Conservation (phyloP, 2,888 invertebrate genomes). For the Caenorhabditis sp. region DNA sequence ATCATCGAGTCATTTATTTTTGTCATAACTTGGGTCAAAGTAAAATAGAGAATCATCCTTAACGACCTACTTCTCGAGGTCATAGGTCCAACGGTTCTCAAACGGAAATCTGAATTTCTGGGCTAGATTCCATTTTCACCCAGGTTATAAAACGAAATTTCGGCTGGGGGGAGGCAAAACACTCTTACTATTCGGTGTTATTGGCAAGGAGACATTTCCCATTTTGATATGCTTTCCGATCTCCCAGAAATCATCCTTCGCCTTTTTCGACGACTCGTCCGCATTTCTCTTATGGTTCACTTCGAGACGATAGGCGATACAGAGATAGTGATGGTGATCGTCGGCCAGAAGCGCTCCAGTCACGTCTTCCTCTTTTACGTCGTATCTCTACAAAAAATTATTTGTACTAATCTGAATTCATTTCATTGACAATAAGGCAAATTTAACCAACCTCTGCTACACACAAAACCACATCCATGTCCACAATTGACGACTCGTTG, state of each 20-base stretch:
- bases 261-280: conserved; percentile 87
- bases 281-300: conserved; percentile 97
- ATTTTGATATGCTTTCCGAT: conserved; percentile 32
- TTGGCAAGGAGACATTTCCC: conserved; percentile 11
- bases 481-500: conserved; percentile 96
- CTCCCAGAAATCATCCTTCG: conserved; percentile 89
- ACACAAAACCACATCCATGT: conserved; percentile 94
- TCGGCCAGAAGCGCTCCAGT: conserved; percentile 94
- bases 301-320: conserved; percentile 97
- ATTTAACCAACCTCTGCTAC: conserved; percentile 87
- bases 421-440: too few species aligned
- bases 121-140: too few species aligned
- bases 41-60: too few species aligned
- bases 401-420: too few species aligned
- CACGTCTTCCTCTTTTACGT: conserved; percentile 94
- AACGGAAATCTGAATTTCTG: too few species aligned
- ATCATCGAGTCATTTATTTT: too few species aligned
- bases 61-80: too few species aligned
- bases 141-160: too few species aligned
- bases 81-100: too few species aligned
- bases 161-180: background rate
- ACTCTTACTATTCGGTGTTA: conserved; percentile 10
- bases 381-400: conserved; percentile 89
- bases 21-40: too few species aligned
- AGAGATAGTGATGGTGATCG: conserved; percentile 97